Evolutionary conservation across 30 jellyfish, hydroid and myxozoan genomes (phyloP).

Genomic region (Rhopilema esculentum): DNA sequence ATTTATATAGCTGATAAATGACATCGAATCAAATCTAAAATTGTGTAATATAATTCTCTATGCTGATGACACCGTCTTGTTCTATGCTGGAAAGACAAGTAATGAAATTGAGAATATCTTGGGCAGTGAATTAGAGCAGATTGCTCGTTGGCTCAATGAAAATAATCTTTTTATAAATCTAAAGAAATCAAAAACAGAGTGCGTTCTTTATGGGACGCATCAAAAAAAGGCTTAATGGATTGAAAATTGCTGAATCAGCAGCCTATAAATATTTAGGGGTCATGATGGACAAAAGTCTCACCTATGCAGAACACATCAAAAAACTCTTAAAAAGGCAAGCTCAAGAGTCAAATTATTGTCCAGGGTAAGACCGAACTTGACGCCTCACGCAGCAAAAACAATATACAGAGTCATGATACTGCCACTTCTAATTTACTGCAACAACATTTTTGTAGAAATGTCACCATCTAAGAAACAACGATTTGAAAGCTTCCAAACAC

Average conservation of each 20-base stretch:
- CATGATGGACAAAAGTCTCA: too few relatives aligned
- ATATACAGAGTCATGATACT: conserved; percentile 37
- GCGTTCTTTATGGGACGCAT: neutral
- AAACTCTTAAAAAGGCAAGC: too few relatives aligned
- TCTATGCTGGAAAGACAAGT: conserved; percentile 39
- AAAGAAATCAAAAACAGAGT: conserved; percentile 3
- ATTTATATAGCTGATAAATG: conserved; percentile 26
- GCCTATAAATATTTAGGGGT: conserved; percentile 57
- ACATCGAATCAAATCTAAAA: conserved; percentile 14
- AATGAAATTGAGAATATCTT: conserved; percentile 24
- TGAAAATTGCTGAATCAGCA: conserved; percentile 13
- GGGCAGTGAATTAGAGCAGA: conserved; percentile 35
- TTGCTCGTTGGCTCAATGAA: conserved; percentile 48
- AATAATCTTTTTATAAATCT: conserved; percentile 23
- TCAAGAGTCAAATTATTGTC: too few relatives aligned
- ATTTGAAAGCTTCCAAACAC: conserved; percentile 15
- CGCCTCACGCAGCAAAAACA: conserved; percentile 41
- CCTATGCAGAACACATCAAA: too few relatives aligned
- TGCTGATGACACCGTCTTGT: conserved; percentile 70
- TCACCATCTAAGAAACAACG: conserved; percentile 33
- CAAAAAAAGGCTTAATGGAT: conserved; percentile 7
- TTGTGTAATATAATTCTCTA: conserved; percentile 27
- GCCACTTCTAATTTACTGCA: conserved; percentile 47
- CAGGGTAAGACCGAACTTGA: too few relatives aligned
- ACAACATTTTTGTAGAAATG: conserved; percentile 30